Evolutionary conservation across 2,113 vertebrate genomes (phyloP), one percentile per base, ranked within the genome.

Genomic region (Scatophagus argus): DNA sequence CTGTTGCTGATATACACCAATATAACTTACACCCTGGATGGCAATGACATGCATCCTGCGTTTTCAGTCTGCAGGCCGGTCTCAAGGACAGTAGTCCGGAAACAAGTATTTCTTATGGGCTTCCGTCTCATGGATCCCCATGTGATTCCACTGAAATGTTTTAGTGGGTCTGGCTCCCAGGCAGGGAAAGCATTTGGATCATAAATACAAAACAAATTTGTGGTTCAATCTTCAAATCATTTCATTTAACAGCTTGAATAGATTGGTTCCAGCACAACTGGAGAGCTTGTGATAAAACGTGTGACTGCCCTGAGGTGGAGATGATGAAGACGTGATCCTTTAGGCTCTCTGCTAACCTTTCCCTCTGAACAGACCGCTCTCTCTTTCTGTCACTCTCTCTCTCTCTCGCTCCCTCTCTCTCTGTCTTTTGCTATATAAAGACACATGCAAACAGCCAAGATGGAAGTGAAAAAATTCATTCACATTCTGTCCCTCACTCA

Each of bases 271-370:
- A n/a, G n/a, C n/a, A n/a, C n/a, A n/a, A n/a, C n/a, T n/a, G n/a
- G 23, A 61, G 49, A 47, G 38, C 55, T 38, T 79, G 74, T 81
- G 73, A 81, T 38, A 25, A 36, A 67, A 61, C 16, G 49, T 43
- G 67, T 89, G 85, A 81, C 70, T 0, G 49, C 19, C 66, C 38
- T 8, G 16, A 77, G 44, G 56, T 55, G 65, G 38, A 65, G 49
- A 29, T 29, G n/a, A 64, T 43, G n/a, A 34, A 14, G 29, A 74
- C 0, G 1, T 36, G n/a, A 49, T 27, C 46, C 29, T n/a, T 49
- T 1, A 32, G n/a, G n/a, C 25, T 27, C 38, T n/a, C 44, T 27
- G 31, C 46, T 44, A 32, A 75, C 8, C 36, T 60, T 74, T 69
- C 6, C 55, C 21, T 39, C 14, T 19, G 21, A 65, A 75, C n/a